phyloP scores from a whole-genome alignment of 2,888 invertebrate genomes.

The Philaethria dido region DNA sequence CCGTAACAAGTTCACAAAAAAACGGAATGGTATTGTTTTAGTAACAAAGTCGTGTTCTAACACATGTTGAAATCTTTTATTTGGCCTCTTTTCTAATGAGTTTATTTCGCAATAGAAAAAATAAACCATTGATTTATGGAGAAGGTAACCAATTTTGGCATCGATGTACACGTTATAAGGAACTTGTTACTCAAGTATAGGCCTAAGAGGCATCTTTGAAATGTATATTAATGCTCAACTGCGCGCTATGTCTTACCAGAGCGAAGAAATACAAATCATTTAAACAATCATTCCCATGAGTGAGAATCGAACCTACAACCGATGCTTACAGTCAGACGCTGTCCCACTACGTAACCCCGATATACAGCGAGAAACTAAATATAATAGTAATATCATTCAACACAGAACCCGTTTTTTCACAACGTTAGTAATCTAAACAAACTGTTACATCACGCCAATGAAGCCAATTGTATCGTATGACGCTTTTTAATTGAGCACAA shows the following conservation, averaged over 20 bases:
- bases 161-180: too few relatives aligned
- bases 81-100: not conserved
- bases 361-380: not conserved
- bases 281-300: too few relatives aligned
- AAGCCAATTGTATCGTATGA: constrained; percentile 71
- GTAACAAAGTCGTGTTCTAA: not conserved
- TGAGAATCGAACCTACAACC: too few relatives aligned
- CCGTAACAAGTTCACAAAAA: constrained; percentile 18
- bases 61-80: constrained; percentile 5
- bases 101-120: not conserved
- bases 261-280: too few relatives aligned
- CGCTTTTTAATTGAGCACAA: constrained; percentile 73
- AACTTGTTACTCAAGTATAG: too few relatives aligned
- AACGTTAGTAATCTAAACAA: constrained; percentile 20
- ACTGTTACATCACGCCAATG: constrained; percentile 52
- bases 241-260: too few relatives aligned
- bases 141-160: not conserved
- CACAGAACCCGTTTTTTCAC: not conserved
- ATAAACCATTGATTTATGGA: not conserved
- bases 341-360: too few relatives aligned
- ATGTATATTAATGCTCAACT: too few relatives aligned
- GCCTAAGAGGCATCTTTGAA: too few relatives aligned
- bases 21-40: constrained; percentile 4
- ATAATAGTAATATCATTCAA: not conserved
- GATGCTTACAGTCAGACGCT: too few relatives aligned